Conservation (phyloP, 2,113 vertebrate genomes). For the Oncorhynchus gorbuscha region DNA sequence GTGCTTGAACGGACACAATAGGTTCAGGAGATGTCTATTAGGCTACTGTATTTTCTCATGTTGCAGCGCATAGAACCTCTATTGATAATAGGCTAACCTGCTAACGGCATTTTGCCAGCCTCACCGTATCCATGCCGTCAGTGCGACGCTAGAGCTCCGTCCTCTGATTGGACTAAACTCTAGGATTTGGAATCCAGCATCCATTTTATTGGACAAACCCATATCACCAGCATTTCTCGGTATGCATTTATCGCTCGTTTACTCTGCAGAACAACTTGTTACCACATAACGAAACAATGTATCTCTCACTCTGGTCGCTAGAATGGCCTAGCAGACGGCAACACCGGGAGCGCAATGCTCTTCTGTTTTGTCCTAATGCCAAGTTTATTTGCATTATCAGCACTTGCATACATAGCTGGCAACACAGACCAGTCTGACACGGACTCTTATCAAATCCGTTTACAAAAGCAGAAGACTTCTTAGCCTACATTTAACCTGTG, state of each 20-base stretch:
- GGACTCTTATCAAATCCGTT: background rate
- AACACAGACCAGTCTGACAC: background rate
- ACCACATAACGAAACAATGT: conserved; percentile 55
- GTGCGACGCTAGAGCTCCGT: conserved; percentile 39
- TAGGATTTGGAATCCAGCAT: conserved; percentile 55
- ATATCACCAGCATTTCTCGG: conserved; percentile 63
- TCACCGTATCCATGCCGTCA: conserved; percentile 61
- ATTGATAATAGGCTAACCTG: conserved; percentile 25
- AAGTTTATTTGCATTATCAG: conserved; percentile 28
- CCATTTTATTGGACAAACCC: conserved; percentile 71
- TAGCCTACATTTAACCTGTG: background rate
- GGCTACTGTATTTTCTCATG: background rate
- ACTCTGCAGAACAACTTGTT: conserved; percentile 50
- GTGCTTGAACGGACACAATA: background rate
- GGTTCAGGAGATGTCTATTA: conserved; percentile 14
- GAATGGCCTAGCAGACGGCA: conserved; percentile 2
- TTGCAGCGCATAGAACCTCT: conserved; percentile 6
- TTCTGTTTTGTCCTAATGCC: conserved; percentile 50
- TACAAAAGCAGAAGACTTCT: conserved; percentile 9
- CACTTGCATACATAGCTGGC: background rate
- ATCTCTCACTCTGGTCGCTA: conserved; percentile 5
- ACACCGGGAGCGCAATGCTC: background rate
- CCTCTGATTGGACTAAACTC: conserved; percentile 62
- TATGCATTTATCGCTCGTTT: conserved; percentile 65
- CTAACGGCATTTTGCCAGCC: conserved; percentile 52